Base-by-base conservation (phyloP, 2,888 invertebrate genomes). In the Conchocele bisecta region DNA sequence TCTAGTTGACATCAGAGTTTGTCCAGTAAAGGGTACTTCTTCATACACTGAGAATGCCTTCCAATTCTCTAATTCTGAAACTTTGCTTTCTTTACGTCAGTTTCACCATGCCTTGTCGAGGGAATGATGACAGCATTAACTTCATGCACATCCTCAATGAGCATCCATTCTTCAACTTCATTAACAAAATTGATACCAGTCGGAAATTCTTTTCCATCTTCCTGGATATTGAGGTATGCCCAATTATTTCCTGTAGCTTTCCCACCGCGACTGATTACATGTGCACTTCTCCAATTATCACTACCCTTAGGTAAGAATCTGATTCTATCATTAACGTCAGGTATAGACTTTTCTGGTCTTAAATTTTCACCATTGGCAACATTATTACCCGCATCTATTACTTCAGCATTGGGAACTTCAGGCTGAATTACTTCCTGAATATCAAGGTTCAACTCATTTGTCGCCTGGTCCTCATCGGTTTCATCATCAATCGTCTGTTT, bases 231-330 rank as follows among this genome's bases (percentile, higher is more conserved):
- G 1, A 63, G 46, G 57, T 64, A 72, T 6, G 60, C 42, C 41
- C 50, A 50, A 26, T 75, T 72, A 39, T 69, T 73, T 41, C 68
- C 60, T 17, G 44, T 68, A 33, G 63, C 35, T 35, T 75, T 75
- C 37, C 71, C 64, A 22, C 71, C 50, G 56, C 46, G 37, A 28
- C 61, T 46, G 31, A 61, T n/a, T 22, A 60, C 42, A 48, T 31
- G 59, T 9, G 60, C 71, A 54, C 63, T 69, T 15, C 41, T 37
- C 63, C 63, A 69, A n/a, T 9, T 33, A n/a, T 63, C 26, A 56
- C 26, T 57, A 22, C 41, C 51, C 33, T 42, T 56, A 2, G 20
- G 17, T 15, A 22, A 17, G 15, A 29, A 58, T 22, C 28, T 41
- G 35, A 66, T 57, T 6, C 28, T 48, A 1, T 71, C 54, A 56